Evolutionary conservation across 2,113 vertebrate genomes (phyloP).

Genomic region (Tetraodon nigroviridis): DNA sequence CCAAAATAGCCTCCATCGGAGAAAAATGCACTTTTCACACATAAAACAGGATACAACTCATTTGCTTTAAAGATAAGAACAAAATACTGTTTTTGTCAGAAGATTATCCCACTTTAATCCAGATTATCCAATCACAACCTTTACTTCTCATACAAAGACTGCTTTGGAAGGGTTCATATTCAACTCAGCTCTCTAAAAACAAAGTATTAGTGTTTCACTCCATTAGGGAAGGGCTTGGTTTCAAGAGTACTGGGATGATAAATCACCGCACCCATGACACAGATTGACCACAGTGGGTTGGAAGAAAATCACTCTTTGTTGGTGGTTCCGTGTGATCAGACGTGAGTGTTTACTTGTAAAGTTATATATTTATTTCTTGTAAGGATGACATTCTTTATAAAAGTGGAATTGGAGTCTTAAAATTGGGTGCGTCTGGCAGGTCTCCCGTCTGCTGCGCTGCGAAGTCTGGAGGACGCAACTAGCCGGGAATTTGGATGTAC

Average conservation of each 20-base stretch:
- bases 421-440: background rate
- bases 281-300: background rate
- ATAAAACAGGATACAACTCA: too few species aligned
- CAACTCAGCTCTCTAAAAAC: background rate
- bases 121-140: background rate
- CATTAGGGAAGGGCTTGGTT: background rate
- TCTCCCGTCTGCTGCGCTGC: background rate
- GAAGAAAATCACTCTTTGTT: too few species aligned
- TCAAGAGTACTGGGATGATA: background rate
- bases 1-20: too few species aligned
- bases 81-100: too few species aligned
- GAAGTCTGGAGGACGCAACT: constrained; percentile 23
- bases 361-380: too few species aligned
- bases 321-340: too few species aligned
- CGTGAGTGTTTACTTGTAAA: too few species aligned
- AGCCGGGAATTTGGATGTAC: background rate
- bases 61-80: too few species aligned
- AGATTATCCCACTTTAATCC: too few species aligned
- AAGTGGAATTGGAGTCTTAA: background rate
- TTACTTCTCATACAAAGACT: background rate
- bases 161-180: background rate
- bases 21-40: too few species aligned
- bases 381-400: background rate
- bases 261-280: constrained; percentile 9
- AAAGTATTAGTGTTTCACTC: background rate